Base-by-base conservation (phyloP, 1,140 invertebrate genomes). In the Sycophaga agraensis region DNA sequence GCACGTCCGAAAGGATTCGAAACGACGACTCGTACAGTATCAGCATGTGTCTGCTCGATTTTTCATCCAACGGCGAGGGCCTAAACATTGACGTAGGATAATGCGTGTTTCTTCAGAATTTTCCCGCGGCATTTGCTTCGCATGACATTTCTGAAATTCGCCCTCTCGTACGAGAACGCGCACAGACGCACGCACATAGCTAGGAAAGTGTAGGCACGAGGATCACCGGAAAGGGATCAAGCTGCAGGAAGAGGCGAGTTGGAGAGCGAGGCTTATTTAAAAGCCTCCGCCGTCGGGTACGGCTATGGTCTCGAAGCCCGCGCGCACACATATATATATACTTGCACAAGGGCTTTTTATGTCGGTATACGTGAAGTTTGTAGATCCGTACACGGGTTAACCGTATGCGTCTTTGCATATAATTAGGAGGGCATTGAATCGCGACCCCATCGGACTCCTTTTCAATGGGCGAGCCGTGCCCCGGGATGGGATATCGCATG, bases 371-470 rank as follows among this genome's bases (percentile, higher is more conserved):
- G 28, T 7, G 24, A 26, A 31, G 7, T 12, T 7, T 3, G 21
- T 24, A 57, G 21, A 57, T 58, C 54, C 42, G 62, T 64, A 65
- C 42, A 65, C 59, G 35, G 62, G 59, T 60, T 68, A 71, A 62
- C 65, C 54, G 49, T 51, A 60, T 67, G 63, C 68, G 64, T 74
- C 68, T 73, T 73, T 75, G 73, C 74, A 76, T 76, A 76, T 75
- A 75, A 76, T 76, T 76, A 76, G 68, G 68, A 69, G 65, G 68
- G 68, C 65, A 73, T 76, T 76, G 70, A 76, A 73, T 75, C 64
- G 63, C 69, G 66, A 64, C 63, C 69, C 68, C 66, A 66, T 74
- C 51, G 67, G 59, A 68, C 65, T 68, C 59, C 68, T 66, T 70
- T 73, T 75, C 67, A 74, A 66, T 68, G 64, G 67, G 66, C 69